Evolutionary conservation across 1,140 invertebrate genomes (phyloP), one percentile per base, ranked within the genome.

Genomic region (Trissolcus basalis): DNA sequence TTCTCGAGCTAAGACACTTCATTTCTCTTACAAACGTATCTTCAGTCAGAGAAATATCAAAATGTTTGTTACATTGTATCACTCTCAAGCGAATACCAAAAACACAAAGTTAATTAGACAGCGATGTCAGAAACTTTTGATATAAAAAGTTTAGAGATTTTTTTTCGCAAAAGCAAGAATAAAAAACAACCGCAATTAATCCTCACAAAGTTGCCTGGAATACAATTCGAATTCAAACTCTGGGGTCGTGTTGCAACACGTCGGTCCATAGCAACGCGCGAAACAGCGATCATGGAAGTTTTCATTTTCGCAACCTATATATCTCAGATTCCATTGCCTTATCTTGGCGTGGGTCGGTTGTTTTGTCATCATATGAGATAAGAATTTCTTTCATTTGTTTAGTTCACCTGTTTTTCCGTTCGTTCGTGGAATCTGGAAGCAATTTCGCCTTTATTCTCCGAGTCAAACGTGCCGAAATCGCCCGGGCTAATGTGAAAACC

Each of bases 331-430:
- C 19, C 19, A 27, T 27, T 27, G 19, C 19, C 58, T 72, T 72
- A 72, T 72, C 69, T 72, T 48, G n/a, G 14, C 32, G 41, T 27
- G 19, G 45, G 44, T 56, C 53, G 54, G 51, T 72, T 33, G 10
- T 72, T 72, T 61, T 64, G 41, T 35, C 19, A 27, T 27, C 19
- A 39, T 56, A 48, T 39, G 45, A 48, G 36, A 56, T 45, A 48
- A 71, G 51, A 71, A 71, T 71, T 71, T 27, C 19, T 27, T 27
- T 27, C 19, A 27, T 27, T 6, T 6, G 1, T 27, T 27, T 27
- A 27, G 2, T 27, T 27, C 6, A 27, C 19, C 19, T 27, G 19
- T 55, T 63, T 58, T 55, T 63, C 44, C 35, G 49, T 12, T 12
- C n/a, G 32, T 41, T 13, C 15, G 53, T 44, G 32, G 35, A 55